Evolutionary conservation across 2,113 vertebrate species (phyloP).

Genomic region (Antechinus stuartii): DNA sequence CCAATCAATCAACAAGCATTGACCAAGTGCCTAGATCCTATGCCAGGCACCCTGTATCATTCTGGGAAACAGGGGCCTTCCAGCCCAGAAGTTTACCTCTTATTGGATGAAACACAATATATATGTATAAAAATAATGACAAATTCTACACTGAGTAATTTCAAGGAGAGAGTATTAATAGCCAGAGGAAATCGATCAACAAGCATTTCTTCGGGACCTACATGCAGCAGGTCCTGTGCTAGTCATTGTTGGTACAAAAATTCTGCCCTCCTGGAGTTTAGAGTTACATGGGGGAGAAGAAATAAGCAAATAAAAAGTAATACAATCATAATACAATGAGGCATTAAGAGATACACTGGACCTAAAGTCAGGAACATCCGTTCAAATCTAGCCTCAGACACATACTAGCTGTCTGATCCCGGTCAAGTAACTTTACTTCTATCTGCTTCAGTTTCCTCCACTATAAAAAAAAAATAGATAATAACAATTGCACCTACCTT

Average conservation of each 20-base stretch:
- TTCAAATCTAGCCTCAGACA: not conserved
- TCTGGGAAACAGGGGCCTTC: not conserved
- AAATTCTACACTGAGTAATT: not conserved
- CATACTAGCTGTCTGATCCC: not conserved
- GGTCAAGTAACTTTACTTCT: not conserved
- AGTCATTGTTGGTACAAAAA: not conserved
- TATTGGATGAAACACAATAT: not conserved
- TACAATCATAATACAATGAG: not conserved
- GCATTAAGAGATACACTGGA: not conserved
- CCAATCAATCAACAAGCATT: not conserved
- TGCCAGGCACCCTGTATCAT: not conserved
- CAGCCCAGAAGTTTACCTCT: not conserved
- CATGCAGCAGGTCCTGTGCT: not conserved
- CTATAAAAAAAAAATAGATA: not conserved
- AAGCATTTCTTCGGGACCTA: not conserved
- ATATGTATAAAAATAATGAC: not conserved
- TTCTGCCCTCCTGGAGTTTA: not conserved
- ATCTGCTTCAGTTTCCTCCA: not conserved
- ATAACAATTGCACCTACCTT: not conserved
- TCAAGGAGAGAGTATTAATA: not conserved
- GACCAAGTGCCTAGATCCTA: not conserved
- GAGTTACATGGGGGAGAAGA: not conserved
- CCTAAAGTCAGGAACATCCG: not conserved
- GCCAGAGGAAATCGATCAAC: not conserved
- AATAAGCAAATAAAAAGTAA: not conserved